Conservation (phyloP, 2,797 vertebrate species). For the Rhabdophis nuchalis region DNA sequence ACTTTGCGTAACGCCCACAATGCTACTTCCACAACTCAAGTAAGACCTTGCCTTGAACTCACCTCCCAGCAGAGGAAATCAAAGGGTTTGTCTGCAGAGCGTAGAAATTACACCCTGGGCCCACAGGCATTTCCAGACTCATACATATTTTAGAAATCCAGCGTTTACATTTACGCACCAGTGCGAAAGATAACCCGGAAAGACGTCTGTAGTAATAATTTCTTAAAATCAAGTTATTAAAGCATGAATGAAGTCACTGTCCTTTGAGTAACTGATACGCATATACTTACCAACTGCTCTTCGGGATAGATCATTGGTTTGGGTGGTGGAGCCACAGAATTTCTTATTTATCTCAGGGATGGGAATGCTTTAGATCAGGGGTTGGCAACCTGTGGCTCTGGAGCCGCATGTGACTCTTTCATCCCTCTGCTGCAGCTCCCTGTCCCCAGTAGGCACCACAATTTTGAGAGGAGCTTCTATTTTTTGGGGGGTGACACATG, state of each 20-base stretch:
- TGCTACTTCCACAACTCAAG: not conserved
- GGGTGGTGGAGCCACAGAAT: not conserved
- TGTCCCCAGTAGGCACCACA: too few relatives aligned
- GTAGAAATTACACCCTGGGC: not conserved
- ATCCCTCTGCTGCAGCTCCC: too few relatives aligned
- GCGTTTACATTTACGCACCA: not conserved
- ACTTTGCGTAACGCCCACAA: not conserved
- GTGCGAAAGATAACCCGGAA: not conserved
- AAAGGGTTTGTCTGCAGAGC: not conserved
- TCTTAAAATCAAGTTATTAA: not conserved
- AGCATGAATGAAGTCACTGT: not conserved
- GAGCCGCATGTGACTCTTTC: too few relatives aligned
- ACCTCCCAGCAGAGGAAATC: not conserved
- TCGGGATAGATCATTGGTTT: not conserved
- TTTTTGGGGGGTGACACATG: too few relatives aligned
- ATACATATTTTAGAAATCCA: not conserved
- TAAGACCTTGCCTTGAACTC: not conserved
- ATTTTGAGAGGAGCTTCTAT: too few relatives aligned
- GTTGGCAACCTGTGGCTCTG: too few relatives aligned
- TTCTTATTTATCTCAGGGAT: not conserved
- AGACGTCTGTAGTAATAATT: not conserved
- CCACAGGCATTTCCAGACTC: not conserved
- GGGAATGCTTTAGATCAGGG: not conserved
- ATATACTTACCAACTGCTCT: not conserved
- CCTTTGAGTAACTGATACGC: not conserved